Evolutionary conservation across 2,113 vertebrate species (phyloP).

Genomic region (Tenrec ecaudatus): DNA sequence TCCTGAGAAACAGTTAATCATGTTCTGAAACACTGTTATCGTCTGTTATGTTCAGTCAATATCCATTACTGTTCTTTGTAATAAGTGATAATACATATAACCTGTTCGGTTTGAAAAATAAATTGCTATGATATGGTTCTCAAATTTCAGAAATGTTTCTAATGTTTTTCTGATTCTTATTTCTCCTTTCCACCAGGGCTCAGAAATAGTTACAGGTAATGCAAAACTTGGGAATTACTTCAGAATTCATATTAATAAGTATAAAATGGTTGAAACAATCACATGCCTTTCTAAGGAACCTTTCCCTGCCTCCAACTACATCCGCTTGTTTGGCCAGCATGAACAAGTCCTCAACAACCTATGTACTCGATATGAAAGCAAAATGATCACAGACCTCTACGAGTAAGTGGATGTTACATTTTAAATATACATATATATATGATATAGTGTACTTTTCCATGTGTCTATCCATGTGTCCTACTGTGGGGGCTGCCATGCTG

Average conservation of each 20-base stretch:
- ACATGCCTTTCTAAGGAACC: constrained; percentile 92
- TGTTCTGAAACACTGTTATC: constrained; percentile 52
- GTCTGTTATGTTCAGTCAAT: constrained; percentile 56
- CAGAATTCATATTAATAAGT: constrained; percentile 87
- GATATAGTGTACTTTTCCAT: no score
- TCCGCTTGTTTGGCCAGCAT: constrained; percentile 92
- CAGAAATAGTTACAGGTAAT: constrained; percentile 89
- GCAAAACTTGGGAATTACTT: constrained; percentile 92
- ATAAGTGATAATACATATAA: neutral
- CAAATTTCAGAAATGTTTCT: constrained; percentile 44
- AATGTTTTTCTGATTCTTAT: constrained; percentile 56
- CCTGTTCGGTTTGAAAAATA: neutral
- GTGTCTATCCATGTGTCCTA: no score
- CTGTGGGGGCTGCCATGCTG: no score
- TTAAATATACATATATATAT: no score
- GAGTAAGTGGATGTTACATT: constrained; percentile 86
- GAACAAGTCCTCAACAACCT: constrained; percentile 94
- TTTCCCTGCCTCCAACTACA: constrained; percentile 92
- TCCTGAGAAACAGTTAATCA: constrained; percentile 62
- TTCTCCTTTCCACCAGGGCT: constrained; percentile 82
- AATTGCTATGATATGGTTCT: neutral
- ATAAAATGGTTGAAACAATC: constrained; percentile 89
- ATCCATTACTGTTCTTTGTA: constrained; percentile 15
- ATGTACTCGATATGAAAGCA: constrained; percentile 84
- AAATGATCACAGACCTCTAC: constrained; percentile 92